phyloP scores from a whole-genome alignment of 1,140 invertebrate species.

The Aphelenchoides avenae region DNA sequence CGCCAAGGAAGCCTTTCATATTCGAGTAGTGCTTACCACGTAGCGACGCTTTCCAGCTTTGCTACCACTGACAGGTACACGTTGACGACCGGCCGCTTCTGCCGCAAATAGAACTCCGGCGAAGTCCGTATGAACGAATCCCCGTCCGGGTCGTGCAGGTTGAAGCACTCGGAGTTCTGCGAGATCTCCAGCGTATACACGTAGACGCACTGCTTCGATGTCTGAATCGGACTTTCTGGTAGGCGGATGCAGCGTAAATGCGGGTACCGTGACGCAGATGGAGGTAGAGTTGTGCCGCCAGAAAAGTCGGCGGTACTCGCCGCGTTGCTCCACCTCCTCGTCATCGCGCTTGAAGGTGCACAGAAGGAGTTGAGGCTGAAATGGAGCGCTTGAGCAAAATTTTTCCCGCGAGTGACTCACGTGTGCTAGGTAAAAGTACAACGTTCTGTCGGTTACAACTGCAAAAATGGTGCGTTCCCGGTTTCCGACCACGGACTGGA shows the following conservation, averaged over 20 bases:
- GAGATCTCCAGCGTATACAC: conserved; percentile 43
- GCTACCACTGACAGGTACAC: conserved; percentile 37
- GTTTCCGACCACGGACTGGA: conserved; percentile 36
- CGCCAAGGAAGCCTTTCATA: not conserved
- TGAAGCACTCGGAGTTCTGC: conserved; percentile 25
- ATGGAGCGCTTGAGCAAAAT: conserved; percentile 24
- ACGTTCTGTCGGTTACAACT: conserved; percentile 21
- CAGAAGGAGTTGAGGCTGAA: conserved; percentile 40
- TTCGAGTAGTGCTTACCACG: conserved; percentile 29
- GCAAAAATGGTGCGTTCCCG: conserved; percentile 38
- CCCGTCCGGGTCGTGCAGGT: conserved; percentile 25
- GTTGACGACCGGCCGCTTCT: conserved; percentile 21
- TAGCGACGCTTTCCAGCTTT: conserved; percentile 31
- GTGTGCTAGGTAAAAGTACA: conserved; percentile 40
- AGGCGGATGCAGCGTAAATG: not conserved
- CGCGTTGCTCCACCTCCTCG: conserved; percentile 34
- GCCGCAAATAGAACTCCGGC: conserved; percentile 33
- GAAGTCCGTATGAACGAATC: conserved; percentile 18
- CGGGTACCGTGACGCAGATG: conserved; percentile 34
- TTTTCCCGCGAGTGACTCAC: conserved; percentile 18
- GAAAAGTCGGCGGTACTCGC: conserved; percentile 27
- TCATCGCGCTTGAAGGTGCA: conserved; percentile 32
- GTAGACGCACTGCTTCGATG: conserved; percentile 35
- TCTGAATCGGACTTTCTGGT: conserved; percentile 22
- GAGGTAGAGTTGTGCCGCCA: conserved; percentile 43